Evolutionary conservation across 1,140 invertebrate species (phyloP).

Genomic region (Calliopsis andreniformis): DNA sequence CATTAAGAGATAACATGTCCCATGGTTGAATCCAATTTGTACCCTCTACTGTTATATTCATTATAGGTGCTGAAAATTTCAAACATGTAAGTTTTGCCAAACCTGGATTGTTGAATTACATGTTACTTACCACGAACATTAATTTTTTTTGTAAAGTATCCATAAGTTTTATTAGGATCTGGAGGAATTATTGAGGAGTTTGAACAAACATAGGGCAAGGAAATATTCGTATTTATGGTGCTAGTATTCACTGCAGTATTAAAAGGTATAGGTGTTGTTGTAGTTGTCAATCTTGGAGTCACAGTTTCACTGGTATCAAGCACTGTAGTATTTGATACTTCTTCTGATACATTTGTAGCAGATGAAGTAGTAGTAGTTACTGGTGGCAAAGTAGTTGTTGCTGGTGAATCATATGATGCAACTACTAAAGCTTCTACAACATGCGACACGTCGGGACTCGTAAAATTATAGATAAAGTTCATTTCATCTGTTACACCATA

Average conservation of each 20-base stretch:
- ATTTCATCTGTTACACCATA: conserved; percentile 85
- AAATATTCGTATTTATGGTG: conserved; percentile 57
- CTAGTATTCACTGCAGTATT: conserved; percentile 74
- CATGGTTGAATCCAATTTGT: conserved; percentile 91
- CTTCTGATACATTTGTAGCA: conserved; percentile 22
- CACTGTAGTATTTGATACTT: conserved; percentile 2
- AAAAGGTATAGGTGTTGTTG: conserved; percentile 4
- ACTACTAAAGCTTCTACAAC: conserved; percentile 87
- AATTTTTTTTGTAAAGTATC: conserved; percentile 86
- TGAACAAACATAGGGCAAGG: conserved; percentile 83
- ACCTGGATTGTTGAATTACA: background rate
- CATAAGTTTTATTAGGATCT: conserved; percentile 86
- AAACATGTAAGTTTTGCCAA: background rate
- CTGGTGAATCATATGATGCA: conserved; percentile 85
- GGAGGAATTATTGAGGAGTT: conserved; percentile 83
- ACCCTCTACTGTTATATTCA: conserved; percentile 85
- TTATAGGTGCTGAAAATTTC: conserved; percentile 84
- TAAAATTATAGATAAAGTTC: conserved; percentile 85
- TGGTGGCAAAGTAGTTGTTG: conserved; percentile 81
- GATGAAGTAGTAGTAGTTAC: conserved; percentile 56
- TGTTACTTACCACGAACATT: conserved; percentile 83
- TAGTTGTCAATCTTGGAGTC: background rate
- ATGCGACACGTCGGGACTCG: conserved; percentile 83
- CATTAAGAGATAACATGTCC: conserved; percentile 86
- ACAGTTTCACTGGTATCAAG: background rate